These are phyloP conservation scores for Cyprinodon diabolis DNA, from an alignment of 2,797 vertebrate species.

Conservation along the genomic window DNA sequence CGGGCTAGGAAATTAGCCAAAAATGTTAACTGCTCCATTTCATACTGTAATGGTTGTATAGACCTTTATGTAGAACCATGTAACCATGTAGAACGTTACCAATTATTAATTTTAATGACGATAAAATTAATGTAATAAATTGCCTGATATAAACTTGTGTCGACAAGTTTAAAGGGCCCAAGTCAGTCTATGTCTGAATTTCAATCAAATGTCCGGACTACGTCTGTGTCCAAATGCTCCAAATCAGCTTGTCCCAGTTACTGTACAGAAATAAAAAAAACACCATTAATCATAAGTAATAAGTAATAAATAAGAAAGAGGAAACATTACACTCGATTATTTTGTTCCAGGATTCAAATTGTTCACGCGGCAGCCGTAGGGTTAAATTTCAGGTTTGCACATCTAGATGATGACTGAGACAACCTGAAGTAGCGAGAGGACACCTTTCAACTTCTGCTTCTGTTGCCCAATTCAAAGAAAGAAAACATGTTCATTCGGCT, in stretches of 20 bases:
- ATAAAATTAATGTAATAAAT: neutral
- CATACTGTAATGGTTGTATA: too few relatives aligned
- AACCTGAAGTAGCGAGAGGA: constrained; percentile 18
- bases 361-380: constrained; percentile 50
- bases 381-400: constrained; percentile 53
- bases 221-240: constrained; percentile 59
- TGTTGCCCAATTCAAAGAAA: constrained; percentile 11
- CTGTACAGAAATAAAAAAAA: constrained; percentile 58
- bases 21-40: too few relatives aligned
- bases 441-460: constrained; percentile 5
- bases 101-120: neutral
- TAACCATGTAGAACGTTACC: neutral
- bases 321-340: constrained; percentile 38
- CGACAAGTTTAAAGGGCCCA: neutral
- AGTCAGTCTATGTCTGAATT: neutral
- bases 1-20: too few relatives aligned
- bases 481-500: constrained; percentile 3
- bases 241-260: constrained; percentile 71
- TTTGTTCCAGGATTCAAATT: constrained; percentile 54
- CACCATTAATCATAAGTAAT: constrained; percentile 58
- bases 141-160: neutral
- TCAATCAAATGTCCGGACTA: neutral
- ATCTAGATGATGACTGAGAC: constrained; percentile 45
- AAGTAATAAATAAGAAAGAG: too few relatives aligned
- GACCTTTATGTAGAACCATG: too few relatives aligned